Conservation (phyloP, 2,888 invertebrate species). For the Nephrotoma appendiculata region DNA sequence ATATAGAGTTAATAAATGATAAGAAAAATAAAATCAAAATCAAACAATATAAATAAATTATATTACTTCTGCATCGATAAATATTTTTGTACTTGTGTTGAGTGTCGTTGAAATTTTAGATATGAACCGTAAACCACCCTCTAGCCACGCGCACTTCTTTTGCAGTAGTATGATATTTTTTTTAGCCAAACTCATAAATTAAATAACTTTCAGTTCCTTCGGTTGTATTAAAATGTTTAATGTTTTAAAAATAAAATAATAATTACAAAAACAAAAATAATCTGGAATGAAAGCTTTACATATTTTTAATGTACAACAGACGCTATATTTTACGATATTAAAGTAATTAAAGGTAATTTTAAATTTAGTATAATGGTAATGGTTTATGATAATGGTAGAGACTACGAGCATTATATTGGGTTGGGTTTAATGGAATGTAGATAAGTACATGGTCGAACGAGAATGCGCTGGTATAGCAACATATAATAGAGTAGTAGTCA, state of each 20-base stretch:
- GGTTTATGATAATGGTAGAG: no score
- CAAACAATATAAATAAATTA: neutral
- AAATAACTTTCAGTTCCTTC: neutral
- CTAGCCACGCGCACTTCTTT: neutral
- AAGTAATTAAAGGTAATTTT: neutral
- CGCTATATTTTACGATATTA: neutral
- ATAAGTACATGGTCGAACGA: no score
- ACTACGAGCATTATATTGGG: no score
- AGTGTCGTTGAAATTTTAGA: neutral
- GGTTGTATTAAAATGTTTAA: neutral
- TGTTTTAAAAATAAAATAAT: neutral
- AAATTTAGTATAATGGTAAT: neutral
- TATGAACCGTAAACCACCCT: neutral
- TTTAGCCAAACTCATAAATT: neutral
- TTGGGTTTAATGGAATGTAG: no score
- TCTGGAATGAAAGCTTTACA: neutral
- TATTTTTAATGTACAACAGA: neutral
- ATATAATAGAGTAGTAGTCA: no score
- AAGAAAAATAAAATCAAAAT: neutral
- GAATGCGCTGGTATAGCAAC: no score
- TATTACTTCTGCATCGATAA: neutral
- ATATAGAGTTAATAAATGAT: neutral
- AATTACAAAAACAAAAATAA: neutral
- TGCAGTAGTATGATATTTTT: neutral
- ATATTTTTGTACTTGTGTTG: neutral